phyloP scores from a whole-genome alignment of 2,113 vertebrate species.

The Tetraodon nigroviridis region DNA sequence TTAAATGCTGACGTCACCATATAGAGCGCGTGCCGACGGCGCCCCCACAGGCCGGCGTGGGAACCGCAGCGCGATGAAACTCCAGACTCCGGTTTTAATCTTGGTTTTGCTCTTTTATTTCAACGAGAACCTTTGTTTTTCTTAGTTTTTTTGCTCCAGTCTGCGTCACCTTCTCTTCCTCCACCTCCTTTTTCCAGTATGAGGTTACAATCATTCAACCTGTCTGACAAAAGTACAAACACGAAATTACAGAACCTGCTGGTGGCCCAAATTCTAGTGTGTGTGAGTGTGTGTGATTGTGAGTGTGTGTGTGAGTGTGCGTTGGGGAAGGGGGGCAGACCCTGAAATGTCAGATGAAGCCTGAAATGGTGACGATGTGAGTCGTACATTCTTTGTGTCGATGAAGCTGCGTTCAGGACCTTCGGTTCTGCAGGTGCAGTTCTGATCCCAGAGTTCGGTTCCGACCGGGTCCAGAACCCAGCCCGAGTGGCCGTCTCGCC shows the following conservation, averaged over 20 bases:
- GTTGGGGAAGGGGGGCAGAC: too few relatives aligned
- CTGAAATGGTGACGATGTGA: too few relatives aligned
- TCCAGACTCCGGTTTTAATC: not conserved
- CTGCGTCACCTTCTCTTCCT: slow-evolving; percentile 6
- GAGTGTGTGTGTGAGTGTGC: too few relatives aligned
- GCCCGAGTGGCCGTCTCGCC: too few relatives aligned
- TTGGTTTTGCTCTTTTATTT: slow-evolving; percentile 71
- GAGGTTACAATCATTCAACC: slow-evolving; percentile 61
- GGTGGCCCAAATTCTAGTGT: not conserved
- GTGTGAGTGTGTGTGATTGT: too few relatives aligned
- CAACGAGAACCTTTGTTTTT: slow-evolving; percentile 57
- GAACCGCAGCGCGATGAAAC: not conserved
- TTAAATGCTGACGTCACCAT: not conserved
- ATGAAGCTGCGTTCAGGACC: too few relatives aligned
- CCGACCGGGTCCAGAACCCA: too few relatives aligned
- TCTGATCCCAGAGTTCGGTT: too few relatives aligned
- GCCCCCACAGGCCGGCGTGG: not conserved
- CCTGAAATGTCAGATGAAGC: too few relatives aligned
- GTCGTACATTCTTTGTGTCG: too few relatives aligned
- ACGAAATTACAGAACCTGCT: slow-evolving; percentile 41
- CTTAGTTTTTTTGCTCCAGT: slow-evolving; percentile 53
- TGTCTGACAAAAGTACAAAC: slow-evolving; percentile 58
- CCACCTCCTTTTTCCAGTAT: not conserved
- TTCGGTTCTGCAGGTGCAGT: too few relatives aligned
- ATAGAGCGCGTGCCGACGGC: slow-evolving; percentile 10